These are phyloP conservation scores for Mythimna lalbum DNA, from an alignment of 2,888 invertebrate species.

Conservation along the genomic window DNA sequence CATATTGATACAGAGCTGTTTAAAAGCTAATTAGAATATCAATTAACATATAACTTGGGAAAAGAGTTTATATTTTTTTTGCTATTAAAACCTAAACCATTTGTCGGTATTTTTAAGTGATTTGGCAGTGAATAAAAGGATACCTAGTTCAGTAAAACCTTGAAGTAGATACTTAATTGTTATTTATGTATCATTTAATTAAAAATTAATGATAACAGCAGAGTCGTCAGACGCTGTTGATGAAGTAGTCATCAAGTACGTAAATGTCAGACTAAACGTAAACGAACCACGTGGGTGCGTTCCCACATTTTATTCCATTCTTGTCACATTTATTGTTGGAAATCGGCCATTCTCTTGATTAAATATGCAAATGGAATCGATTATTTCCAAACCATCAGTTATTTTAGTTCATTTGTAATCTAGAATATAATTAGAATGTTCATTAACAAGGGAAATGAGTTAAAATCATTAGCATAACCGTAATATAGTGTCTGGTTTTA, in stretches of 20 bases:
- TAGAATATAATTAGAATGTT: slow-evolving; percentile 35
- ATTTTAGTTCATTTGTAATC: slow-evolving; percentile 46
- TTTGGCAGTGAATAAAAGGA: slow-evolving; percentile 9
- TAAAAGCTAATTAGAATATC: slow-evolving; percentile 22
- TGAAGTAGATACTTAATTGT: slow-evolving; percentile 31
- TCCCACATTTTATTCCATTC: slow-evolving; percentile 70
- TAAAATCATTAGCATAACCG: slow-evolving; percentile 22
- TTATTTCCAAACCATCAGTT: slow-evolving; percentile 54
- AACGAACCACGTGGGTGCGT: slow-evolving; percentile 66
- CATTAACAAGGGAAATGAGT: slow-evolving; percentile 40
- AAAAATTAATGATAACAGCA: slow-evolving; percentile 33
- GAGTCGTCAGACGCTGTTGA: slow-evolving; percentile 44
- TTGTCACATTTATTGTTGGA: slow-evolving; percentile 59
- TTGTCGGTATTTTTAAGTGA: not conserved
- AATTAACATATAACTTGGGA: slow-evolving; percentile 5
- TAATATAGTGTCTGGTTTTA: slow-evolving; percentile 25
- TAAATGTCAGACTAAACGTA: slow-evolving; percentile 35
- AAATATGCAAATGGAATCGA: slow-evolving; percentile 57
- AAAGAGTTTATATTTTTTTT: not conserved
- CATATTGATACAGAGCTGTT: slow-evolving; percentile 45
- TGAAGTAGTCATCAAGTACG: slow-evolving; percentile 30
- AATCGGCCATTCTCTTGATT: slow-evolving; percentile 58
- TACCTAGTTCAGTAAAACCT: slow-evolving; percentile 15
- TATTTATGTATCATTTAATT: slow-evolving; percentile 37
- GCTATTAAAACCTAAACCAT: not conserved